Base-by-base conservation (phyloP, 2,888 invertebrate genomes). In the Colletes collaris region DNA sequence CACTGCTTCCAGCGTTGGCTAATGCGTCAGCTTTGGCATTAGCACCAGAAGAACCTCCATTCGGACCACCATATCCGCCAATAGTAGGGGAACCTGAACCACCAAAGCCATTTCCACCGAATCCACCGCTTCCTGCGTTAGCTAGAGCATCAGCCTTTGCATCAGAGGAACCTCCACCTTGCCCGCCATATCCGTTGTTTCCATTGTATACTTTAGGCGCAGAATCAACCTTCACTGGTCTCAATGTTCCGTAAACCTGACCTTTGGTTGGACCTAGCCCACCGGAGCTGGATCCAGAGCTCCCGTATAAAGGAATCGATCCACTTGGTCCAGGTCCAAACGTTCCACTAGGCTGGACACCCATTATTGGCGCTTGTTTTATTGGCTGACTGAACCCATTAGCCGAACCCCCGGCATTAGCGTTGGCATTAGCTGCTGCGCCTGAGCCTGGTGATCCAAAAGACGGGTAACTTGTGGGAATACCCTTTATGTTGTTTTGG, bases 391-490 rank as follows among this genome's bases (percentile, higher is more conserved):
- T 27, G 27, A 27, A 27, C 27, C 27, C 27, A 27, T 1, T 27
- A 2, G 27, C 4, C 19, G 11, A 53, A 70, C 19, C 40, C 16
- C 27, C 70, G 70, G 8, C 59, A 50, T 0, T 62, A 67, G 44
- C 74, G 27, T 2, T 2, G 1, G 64, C 81, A 37, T 70, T 65
- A 2, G 79, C 75, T 8, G 74, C 72, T 4, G 83, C 72, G 49
- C 82, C 84, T 1, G 78, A 67, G 10, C 40, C 4, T 49, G 37
- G 11, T 2, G 56, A n/a, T 3, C 67, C 67, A 5, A 16, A 58
- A 58, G 46, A 35, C 35, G 67, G 67, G 19, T 53, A 65, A 53
- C 35, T 55, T 0, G 70, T 70, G 7, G 81, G 60, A 4, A 82
- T 49, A 2, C 13, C 46, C 2, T 66, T 44, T 0, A 50, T 10